Evolutionary conservation across 2,113 vertebrate species (phyloP).

Genomic region (Tetrax tetrax): DNA sequence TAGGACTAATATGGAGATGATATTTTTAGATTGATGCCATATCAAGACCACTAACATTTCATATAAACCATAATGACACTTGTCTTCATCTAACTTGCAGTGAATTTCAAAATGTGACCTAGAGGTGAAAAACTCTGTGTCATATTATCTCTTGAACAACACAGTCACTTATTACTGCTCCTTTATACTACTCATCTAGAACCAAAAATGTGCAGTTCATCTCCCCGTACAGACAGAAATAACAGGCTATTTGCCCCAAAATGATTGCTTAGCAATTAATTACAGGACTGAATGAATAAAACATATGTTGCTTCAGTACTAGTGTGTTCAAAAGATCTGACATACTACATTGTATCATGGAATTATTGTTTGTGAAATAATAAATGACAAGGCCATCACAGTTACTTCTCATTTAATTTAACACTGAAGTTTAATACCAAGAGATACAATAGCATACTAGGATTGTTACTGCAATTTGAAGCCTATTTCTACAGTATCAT

Average conservation of each 20-base stretch:
- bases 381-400: not conserved
- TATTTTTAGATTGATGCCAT: not conserved
- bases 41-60: not conserved
- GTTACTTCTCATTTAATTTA: not conserved
- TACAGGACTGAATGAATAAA: not conserved
- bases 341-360: not conserved
- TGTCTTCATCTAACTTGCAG: not conserved
- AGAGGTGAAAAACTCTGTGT: not conserved
- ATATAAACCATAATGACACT: not conserved
- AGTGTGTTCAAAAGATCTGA: not conserved
- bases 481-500: not conserved
- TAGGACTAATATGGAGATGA: not conserved
- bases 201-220: not conserved
- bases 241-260: not conserved
- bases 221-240: not conserved
- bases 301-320: not conserved
- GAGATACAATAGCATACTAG: not conserved
- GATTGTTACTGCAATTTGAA: not conserved
- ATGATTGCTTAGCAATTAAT: not conserved
- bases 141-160: not conserved
- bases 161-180: not conserved
- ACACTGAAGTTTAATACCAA: not conserved
- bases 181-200: not conserved
- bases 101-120: not conserved
- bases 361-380: not conserved